Conservation (phyloP, 2,113 vertebrate genomes). For the Ptychochromis oligacanthus region DNA sequence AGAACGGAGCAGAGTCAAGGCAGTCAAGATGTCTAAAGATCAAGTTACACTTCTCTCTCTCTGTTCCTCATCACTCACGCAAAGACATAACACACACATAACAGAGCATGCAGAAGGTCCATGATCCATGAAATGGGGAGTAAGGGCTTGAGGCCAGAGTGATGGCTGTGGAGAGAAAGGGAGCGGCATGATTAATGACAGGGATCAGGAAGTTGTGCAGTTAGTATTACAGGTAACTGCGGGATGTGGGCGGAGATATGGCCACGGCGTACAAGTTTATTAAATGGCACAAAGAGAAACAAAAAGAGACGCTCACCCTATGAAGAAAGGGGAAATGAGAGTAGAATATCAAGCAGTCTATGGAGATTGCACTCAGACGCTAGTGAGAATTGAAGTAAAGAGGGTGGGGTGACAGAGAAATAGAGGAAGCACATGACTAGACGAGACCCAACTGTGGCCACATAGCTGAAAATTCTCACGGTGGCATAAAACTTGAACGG, state of each 20-base stretch:
- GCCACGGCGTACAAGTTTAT: not conserved
- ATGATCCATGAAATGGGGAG: conserved; percentile 78
- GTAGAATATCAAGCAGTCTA: not conserved
- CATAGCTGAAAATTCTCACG: not conserved
- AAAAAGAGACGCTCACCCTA: not conserved
- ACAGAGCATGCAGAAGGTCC: conserved; percentile 60
- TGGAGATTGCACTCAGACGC: not conserved
- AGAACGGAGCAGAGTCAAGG: conserved; percentile 43
- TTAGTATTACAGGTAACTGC: conserved; percentile 55
- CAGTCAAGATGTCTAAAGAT: conserved; percentile 62
- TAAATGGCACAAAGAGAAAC: not conserved
- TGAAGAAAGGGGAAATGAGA: conserved; percentile 20
- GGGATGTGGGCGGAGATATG: conserved; percentile 10
- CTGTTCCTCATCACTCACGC: conserved; percentile 53
- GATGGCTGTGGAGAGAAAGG: conserved; percentile 50
- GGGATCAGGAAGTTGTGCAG: conserved; percentile 54
- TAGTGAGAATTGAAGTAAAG: conserved; percentile 11
- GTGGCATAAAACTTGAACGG: conserved; percentile 13
- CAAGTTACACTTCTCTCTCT: conserved; percentile 52
- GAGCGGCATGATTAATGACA: conserved; percentile 69
- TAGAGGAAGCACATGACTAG: conserved; percentile 28
- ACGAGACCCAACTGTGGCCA: conserved; percentile 16
- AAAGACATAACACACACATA: conserved; percentile 39
- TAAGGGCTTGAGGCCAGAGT: conserved; percentile 66
- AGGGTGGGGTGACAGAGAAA: conserved; percentile 30